These are phyloP conservation scores for Cantharis rufa DNA, from an alignment of 2,888 invertebrate species.

Conservation along the genomic window DNA sequence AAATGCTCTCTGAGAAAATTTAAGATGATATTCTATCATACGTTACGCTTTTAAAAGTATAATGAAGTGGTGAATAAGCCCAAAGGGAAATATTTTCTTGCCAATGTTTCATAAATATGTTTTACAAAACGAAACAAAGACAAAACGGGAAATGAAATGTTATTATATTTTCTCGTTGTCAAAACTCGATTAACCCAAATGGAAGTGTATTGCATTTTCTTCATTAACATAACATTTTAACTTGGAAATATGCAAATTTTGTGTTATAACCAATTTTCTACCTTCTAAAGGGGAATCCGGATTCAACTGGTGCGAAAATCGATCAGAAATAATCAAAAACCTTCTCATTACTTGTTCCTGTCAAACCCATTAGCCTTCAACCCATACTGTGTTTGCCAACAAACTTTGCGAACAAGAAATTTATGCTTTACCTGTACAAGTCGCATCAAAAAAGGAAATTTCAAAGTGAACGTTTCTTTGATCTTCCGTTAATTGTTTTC, in stretches of 20 bases:
- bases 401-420: background rate
- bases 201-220: background rate
- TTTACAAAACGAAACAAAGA: slow-evolving; percentile 11
- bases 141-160: slow-evolving; percentile 5
- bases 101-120: slow-evolving; percentile 14
- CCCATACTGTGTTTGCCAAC: background rate
- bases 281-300: background rate
- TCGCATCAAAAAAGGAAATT: no score
- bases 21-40: background rate
- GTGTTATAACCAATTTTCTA: background rate
- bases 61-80: slow-evolving; percentile 1
- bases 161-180: slow-evolving; percentile 16
- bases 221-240: background rate
- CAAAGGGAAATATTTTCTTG: background rate
- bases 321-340: background rate
- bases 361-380: no score
- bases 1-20: background rate
- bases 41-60: background rate
- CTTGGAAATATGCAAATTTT: background rate
- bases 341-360: background rate
- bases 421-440: background rate
- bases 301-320: no score
- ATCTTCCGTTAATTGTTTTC: no score
- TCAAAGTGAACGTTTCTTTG: no score
- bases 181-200: background rate